Conservation (phyloP, 2,888 invertebrate genomes). For the Drosophila cognata region DNA sequence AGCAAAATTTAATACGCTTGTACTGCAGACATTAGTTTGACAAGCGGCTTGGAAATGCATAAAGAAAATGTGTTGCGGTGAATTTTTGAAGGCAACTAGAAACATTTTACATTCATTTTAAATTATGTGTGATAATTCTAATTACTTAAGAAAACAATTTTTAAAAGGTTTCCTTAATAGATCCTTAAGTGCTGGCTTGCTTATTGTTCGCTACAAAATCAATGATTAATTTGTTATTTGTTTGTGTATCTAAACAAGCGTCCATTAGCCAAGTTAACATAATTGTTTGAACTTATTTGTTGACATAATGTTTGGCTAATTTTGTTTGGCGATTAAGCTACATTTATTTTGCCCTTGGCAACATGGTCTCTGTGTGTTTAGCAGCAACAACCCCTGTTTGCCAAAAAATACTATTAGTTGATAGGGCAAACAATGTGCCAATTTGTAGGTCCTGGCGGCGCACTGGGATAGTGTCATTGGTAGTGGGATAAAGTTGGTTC, state of each 20-base stretch:
- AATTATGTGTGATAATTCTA: background rate
- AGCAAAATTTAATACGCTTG: constrained; percentile 69
- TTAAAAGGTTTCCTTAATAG: background rate
- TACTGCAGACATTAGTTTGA: constrained; percentile 33
- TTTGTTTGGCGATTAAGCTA: constrained; percentile 15
- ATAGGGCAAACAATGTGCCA: constrained; percentile 70
- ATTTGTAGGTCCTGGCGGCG: constrained; percentile 42
- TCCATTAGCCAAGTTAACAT: background rate
- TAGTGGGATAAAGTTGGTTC: constrained; percentile 39
- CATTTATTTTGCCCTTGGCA: constrained; percentile 14
- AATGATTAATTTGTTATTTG: background rate
- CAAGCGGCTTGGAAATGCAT: constrained; percentile 30
- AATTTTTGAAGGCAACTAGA: constrained; percentile 34
- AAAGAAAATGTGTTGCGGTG: constrained; percentile 20
- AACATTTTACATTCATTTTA: constrained; percentile 14
- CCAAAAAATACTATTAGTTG: constrained; percentile 23
- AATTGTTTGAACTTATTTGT: background rate
- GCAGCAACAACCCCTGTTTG: background rate
- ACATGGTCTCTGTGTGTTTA: background rate
- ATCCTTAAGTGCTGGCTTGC: rapidly evolving
- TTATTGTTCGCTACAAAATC: background rate
- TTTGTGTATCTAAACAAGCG: background rate
- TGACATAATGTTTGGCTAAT: constrained; percentile 4
- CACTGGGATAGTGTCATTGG: background rate
- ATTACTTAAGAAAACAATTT: background rate